These are phyloP conservation scores for Sander vitreus DNA, from an alignment of 2,113 vertebrate species.

Conservation along the genomic window DNA sequence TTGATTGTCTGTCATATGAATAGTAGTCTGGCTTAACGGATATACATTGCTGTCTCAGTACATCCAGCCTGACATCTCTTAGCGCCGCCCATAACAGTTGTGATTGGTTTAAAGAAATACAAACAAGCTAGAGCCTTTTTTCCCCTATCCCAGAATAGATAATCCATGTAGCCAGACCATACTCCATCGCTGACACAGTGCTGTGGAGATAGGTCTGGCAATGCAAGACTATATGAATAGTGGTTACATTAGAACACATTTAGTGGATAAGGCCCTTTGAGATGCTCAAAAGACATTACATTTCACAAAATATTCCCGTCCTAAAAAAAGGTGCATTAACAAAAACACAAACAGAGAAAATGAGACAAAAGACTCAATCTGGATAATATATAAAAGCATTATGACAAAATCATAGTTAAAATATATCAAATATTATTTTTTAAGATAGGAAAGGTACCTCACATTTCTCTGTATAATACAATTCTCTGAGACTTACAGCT, in stretches of 20 bases:
- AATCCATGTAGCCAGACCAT: no score
- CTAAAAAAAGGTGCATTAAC: not conserved
- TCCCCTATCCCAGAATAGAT: no score
- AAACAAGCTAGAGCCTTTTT: no score
- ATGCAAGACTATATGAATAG: not conserved
- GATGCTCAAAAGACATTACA: not conserved
- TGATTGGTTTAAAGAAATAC: no score
- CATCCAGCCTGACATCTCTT: no score
- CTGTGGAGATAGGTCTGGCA: no score
- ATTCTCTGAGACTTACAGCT: not conserved
- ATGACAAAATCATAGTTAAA: not conserved
- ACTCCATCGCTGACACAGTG: no score
- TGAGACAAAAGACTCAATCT: not conserved
- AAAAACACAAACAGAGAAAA: not conserved
- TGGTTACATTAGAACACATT: conserved; percentile 13
- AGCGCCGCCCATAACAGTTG: no score
- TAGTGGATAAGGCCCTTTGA: not conserved
- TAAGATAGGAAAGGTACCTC: not conserved
- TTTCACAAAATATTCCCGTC: not conserved
- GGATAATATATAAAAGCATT: not conserved
- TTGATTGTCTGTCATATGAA: conserved; percentile 11
- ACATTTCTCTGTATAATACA: not conserved
- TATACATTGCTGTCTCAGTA: no score
- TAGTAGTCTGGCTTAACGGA: no score
- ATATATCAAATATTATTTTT: not conserved